Evolutionary conservation across 1,140 invertebrate species (phyloP).

Genomic region (Drosophila ambigua): DNA sequence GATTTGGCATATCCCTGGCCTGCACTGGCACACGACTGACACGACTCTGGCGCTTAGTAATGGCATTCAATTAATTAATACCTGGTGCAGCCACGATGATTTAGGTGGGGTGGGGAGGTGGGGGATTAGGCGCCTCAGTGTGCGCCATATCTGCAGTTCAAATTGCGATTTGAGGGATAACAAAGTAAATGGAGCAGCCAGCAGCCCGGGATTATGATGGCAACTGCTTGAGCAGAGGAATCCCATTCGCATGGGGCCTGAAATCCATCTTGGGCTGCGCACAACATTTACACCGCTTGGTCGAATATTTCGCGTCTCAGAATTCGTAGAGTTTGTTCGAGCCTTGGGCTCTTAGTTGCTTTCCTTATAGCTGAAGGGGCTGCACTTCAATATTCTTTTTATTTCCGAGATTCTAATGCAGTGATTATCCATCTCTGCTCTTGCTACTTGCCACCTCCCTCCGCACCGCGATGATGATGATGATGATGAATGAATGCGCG

Average conservation of each 20-base stretch:
- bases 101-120: too few relatives aligned
- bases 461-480: constrained; percentile 14
- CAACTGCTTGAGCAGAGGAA: too few relatives aligned
- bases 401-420: constrained; percentile 18
- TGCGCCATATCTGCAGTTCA: neutral
- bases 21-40: neutral
- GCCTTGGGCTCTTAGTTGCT: too few relatives aligned
- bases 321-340: too few relatives aligned
- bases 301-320: too few relatives aligned
- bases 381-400: too few relatives aligned
- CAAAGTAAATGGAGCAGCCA: neutral
- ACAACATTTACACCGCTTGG: too few relatives aligned
- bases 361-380: too few relatives aligned
- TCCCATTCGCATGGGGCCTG: too few relatives aligned
- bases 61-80: constrained; percentile 33
- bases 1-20: too few relatives aligned
- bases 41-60: neutral
- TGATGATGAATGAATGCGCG: constrained; percentile 46
- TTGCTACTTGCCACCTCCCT: neutral
- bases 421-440: constrained; percentile 34
- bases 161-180: constrained; percentile 19
- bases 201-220: too few relatives aligned
- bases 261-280: too few relatives aligned
- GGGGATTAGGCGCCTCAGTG: neutral
- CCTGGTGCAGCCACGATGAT: neutral